Base-by-base conservation (phyloP, 1,140 invertebrate genomes). In the Trissolcus basalis region DNA sequence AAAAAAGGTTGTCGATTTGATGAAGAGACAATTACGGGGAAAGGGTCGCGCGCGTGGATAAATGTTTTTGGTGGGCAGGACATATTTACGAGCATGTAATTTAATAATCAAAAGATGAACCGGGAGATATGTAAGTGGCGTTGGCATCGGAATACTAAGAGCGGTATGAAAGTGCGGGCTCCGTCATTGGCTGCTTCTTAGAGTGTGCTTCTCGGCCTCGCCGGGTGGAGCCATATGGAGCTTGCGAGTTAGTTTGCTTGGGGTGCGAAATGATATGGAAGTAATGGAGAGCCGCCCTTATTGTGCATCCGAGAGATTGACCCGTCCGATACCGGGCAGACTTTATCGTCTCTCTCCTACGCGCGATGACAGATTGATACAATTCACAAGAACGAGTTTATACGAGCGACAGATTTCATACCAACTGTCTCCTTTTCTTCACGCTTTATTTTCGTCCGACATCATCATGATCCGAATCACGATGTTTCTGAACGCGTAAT, bases 191-290 rank as follows among this genome's bases (percentile, higher is more conserved):
- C 73, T 73, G 73, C 43, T 54, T 63, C 55, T 56, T 54, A 47
- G 39, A 68, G 59, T 50, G 49, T 39, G 53, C 39, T 63, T 44
- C 48, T 44, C 48, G 45, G 50, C 10, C 44, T 16, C 15, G 51
- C 51, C 67, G 76, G 68, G 69, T 61, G 55, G 68, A 73, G 84
- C 86, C 87, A 89, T 89, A 89, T 89, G 87, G 77, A 78, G 72
- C 53, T 65, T 70, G 60, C 71, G 68, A 75, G 71, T 72, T 74
- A 64, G 71, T 53, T 76, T 82, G 84, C 79, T 80, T 82, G 78
- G 86, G 86, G 87, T 87, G 86, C 77, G 86, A 88, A 89, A 89
- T 88, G 86, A 88, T 87, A 88, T 86, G 86, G 86, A 88, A 88
- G 87, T 88, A 88, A 88, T 88, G 79, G 80, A 85, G 82, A 83